Evolutionary conservation across 2,113 vertebrate species (phyloP).

Genomic region (Hippocampus comes): DNA sequence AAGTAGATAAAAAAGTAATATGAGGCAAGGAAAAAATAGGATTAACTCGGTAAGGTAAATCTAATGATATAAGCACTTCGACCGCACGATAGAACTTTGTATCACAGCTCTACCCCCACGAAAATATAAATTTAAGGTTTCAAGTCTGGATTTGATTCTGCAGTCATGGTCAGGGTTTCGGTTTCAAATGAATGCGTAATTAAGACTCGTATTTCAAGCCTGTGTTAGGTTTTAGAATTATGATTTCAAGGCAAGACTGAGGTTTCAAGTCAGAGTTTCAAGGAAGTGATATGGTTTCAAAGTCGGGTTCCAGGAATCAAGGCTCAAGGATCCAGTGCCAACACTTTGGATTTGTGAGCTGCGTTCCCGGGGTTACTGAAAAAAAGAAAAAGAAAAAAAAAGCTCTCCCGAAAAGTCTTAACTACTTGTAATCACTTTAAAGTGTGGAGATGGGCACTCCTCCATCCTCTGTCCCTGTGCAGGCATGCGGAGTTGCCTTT

Average conservation of each 20-base stretch:
- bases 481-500: constrained; percentile 59
- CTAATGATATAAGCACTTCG: no score
- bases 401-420: constrained; percentile 28
- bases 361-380: constrained; percentile 19
- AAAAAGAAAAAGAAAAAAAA: constrained; percentile 2
- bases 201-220: neutral
- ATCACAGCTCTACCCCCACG: no score
- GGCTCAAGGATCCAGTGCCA: constrained; percentile 14
- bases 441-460: constrained; percentile 36
- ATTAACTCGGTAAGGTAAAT: no score
- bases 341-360: constrained; percentile 18
- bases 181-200: neutral
- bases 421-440: constrained; percentile 53
- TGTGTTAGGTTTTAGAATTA: neutral
- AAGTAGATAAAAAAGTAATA: no score
- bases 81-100: no score
- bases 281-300: neutral
- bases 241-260: neutral
- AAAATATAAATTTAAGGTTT: no score
- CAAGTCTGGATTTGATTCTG: no score
- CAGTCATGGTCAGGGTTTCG: neutral
- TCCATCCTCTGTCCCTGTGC: constrained; percentile 60
- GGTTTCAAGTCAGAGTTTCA: neutral
- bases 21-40: no score
- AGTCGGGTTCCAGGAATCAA: constrained; percentile 5